Evolutionary conservation across 2,113 vertebrate genomes (phyloP), one percentile per base, ranked within the genome.

Genomic region (Sciurus niger): DNA sequence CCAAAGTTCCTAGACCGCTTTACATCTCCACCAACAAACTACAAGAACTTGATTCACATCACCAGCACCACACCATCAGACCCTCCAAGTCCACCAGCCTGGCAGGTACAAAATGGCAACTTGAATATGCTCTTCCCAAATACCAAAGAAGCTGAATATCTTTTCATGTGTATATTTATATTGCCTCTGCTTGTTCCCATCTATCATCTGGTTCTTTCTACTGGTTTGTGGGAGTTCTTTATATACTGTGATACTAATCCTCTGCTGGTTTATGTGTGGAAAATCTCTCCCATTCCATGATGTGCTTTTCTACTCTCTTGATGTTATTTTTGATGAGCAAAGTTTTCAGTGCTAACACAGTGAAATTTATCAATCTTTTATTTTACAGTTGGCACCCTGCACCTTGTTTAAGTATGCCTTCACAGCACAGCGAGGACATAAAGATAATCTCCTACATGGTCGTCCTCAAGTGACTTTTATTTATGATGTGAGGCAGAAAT

Each of bases 401-500:
- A 3, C 84, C 93, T 94, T 89, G 53, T 77, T 86, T 92, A 80
- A 89, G 51, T 51, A 63, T 37, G 40, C 24, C 72, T 48, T 86
- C 93, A n/a, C 51, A 4, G 22, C 89, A 30, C 30, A 0, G 77
- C 2, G 67, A 93, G 92, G 82, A 58, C 84, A 18, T 8, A 14
- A 12, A 89, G 37, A 68, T 34, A 22, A 77, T 65, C 92, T n/a
- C 91, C 85, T 68, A 28, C 89, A 20, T 16, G 34, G 76, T 89
- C 94, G 76, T 58, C 94, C 30, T 6, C 95, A 90, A 94, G 82
- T 90, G 95, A 93, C 48, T 95, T 93, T 97, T 97, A 94, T 97
- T 97, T 95, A 97, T 89, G 94, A 94, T 24, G 48, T 72, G 92
- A 95, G 94, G 78, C 86, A 77, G 85, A 96, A 97, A 97, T 97